These are phyloP conservation scores for Petrolisthes manimaculis DNA, from an alignment of 2,888 invertebrate species.

Conservation along the genomic window DNA sequence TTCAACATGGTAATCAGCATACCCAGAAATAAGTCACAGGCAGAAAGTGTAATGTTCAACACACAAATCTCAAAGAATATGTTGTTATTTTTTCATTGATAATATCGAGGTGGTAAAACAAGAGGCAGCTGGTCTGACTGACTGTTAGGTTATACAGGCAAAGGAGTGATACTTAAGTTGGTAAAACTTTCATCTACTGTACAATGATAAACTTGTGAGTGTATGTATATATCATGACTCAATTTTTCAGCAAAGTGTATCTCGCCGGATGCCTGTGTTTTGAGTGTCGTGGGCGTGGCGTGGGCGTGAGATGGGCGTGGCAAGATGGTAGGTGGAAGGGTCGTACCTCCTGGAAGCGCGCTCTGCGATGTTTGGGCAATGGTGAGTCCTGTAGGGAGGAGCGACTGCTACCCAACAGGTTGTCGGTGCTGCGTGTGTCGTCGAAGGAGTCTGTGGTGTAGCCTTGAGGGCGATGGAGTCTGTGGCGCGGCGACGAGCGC, in stretches of 20 bases:
- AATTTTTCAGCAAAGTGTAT: conserved; percentile 60
- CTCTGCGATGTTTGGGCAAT: conserved; percentile 65
- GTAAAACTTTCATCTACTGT: not conserved
- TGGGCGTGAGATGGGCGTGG: conserved; percentile 61
- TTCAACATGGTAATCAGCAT: conserved; percentile 29
- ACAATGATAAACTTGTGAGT: conserved; percentile 12
- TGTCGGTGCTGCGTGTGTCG: conserved; percentile 65
- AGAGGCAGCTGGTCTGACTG: conserved; percentile 13
- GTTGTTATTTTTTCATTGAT: conserved; percentile 8
- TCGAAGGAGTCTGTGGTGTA: conserved; percentile 65
- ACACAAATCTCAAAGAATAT: conserved; percentile 32
- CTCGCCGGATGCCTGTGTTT: conserved; percentile 60
- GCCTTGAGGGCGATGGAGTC: conserved; percentile 57
- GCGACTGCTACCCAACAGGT: conserved; percentile 64
- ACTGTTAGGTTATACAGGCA: conserved; percentile 29
- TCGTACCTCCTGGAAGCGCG: conserved; percentile 66
- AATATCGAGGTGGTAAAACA: not conserved
- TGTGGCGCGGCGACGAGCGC: conserved; percentile 61
- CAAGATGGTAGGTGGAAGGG: conserved; percentile 63
- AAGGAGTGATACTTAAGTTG: conserved; percentile 22
- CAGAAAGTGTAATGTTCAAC: conserved; percentile 45
- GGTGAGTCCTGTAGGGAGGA: conserved; percentile 66
- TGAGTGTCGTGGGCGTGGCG: conserved; percentile 58
- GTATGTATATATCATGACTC: conserved; percentile 29
- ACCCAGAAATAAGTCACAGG: conserved; percentile 24